These are phyloP conservation scores for Acholoe squamosa DNA, from an alignment of 2,888 invertebrate species.

Conservation along the genomic window DNA sequence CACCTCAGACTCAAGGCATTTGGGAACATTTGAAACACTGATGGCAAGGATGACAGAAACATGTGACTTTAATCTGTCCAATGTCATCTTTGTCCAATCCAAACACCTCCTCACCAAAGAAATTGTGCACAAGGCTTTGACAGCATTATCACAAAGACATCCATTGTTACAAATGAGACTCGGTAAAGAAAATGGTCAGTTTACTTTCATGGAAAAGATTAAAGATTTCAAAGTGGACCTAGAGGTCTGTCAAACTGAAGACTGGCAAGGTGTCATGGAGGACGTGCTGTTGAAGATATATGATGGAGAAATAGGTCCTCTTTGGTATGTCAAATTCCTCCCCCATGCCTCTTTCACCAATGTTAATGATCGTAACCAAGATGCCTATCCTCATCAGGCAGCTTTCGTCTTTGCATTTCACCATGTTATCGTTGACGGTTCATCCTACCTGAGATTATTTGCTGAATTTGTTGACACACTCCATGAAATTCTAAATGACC, in stretches of 20 bases:
- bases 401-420: conserved; percentile 20
- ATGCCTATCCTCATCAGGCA: neutral
- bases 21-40: neutral
- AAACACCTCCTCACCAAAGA: neutral
- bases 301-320: neutral
- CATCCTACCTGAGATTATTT: neutral
- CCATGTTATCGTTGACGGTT: neutral
- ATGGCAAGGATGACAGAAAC: neutral
- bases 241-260: neutral
- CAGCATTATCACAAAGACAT: neutral
- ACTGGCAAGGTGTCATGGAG: neutral
- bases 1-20: neutral
- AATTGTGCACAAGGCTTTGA: neutral
- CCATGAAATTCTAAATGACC: neutral
- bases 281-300: neutral
- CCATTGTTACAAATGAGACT: neutral
- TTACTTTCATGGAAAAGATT: neutral
- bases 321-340: neutral
- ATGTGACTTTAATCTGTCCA: neutral
- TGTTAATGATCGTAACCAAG: neutral
- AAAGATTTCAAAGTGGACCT: neutral
- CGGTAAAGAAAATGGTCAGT: neutral
- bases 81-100: neutral
- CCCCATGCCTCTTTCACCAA: neutral
- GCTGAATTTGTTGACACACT: neutral